Percentiles rank a stretch among this genome's conserved stretches.
These are phyloP conservation scores for Phaethornis superciliosus DNA, from an alignment of 2,113 vertebrate species.

Conservation along the genomic window DNA sequence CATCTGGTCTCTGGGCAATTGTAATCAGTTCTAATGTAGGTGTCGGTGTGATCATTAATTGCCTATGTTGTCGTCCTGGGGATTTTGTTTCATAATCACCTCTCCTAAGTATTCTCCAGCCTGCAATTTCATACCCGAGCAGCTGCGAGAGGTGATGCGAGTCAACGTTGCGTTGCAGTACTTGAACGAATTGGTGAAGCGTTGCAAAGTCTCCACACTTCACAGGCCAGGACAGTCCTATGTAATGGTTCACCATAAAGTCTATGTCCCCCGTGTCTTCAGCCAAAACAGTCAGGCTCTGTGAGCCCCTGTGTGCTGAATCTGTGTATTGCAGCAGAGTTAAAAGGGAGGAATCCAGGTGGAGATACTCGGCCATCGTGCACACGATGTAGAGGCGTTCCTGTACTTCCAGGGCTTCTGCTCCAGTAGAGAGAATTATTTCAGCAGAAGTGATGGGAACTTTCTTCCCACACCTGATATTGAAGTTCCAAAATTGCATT, in stretches of 20 bases:
- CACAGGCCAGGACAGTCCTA: constrained; percentile 51
- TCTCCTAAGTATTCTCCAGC: constrained; percentile 61
- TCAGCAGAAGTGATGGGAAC: constrained; percentile 15
- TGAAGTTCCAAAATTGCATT: neutral
- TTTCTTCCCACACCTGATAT: constrained; percentile 26
- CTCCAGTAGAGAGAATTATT: constrained; percentile 19
- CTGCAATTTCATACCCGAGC: constrained; percentile 49
- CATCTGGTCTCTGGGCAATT: neutral
- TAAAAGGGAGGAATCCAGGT: constrained; percentile 1
- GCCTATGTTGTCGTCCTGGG: neutral
- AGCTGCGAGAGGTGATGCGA: constrained; percentile 25
- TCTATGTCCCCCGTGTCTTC: neutral
- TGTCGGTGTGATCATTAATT: constrained; percentile 30
- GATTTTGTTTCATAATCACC: neutral
- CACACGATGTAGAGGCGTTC: constrained; percentile 2
- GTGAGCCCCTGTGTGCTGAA: accelerated
- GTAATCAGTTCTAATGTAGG: neutral
- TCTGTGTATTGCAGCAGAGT: neutral
- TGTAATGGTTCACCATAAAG: accelerated
- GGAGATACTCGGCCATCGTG: constrained; percentile 19
- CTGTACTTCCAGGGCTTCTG: neutral
- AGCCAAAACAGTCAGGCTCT: neutral
- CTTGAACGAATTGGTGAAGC: neutral
- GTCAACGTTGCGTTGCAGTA: constrained; percentile 1
- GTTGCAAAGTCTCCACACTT: neutral